Conservation (phyloP, 2,888 invertebrate genomes). For the Drosophila meridiana region DNA sequence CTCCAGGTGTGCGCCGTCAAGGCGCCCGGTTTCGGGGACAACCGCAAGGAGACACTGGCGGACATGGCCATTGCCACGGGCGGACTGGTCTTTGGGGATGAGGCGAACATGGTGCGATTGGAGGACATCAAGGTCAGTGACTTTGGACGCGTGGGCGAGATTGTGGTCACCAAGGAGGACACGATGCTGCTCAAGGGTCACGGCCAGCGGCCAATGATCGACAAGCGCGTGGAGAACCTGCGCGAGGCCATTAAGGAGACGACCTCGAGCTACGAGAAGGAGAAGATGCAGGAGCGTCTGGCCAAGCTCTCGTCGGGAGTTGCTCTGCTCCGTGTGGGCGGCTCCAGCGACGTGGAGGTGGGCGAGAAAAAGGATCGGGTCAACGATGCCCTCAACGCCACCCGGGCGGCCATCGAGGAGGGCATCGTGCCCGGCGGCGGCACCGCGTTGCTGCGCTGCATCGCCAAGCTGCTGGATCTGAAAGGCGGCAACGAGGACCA, state of each 20-base stretch:
- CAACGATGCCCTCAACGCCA: constrained; percentile 96
- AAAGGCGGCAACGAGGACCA: constrained; percentile 89
- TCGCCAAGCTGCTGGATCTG: constrained; percentile 89
- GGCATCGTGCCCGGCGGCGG: constrained; percentile 99
- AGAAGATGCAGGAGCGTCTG: constrained; percentile 95
- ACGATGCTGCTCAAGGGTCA: constrained; percentile 90
- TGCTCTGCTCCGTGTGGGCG: constrained; percentile 92
- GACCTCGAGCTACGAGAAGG: constrained; percentile 96
- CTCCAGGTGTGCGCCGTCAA: constrained; percentile 97
- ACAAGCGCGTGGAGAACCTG: constrained; percentile 92
- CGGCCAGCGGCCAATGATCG: constrained; percentile 92
- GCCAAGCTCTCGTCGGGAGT: constrained; percentile 95
- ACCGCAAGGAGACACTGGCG: constrained; percentile 94
- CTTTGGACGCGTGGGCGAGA: constrained; percentile 94
- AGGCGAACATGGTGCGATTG: constrained; percentile 93
- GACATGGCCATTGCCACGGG: constrained; percentile 97
- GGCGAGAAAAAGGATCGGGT: constrained; percentile 98
- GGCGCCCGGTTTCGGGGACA: constrained; percentile 98
- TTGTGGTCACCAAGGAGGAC: constrained; percentile 96
- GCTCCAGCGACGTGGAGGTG: constrained; percentile 95
- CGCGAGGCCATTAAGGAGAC: constrained; percentile 94
- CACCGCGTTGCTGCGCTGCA: constrained; percentile 93
- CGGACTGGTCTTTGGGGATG: constrained; percentile 96
- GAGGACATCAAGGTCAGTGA: constrained; percentile 94
- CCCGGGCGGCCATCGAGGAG: constrained; percentile 97